Conservation (phyloP, 2,888 invertebrate species). For the Hemistola chrysoprasaria region DNA sequence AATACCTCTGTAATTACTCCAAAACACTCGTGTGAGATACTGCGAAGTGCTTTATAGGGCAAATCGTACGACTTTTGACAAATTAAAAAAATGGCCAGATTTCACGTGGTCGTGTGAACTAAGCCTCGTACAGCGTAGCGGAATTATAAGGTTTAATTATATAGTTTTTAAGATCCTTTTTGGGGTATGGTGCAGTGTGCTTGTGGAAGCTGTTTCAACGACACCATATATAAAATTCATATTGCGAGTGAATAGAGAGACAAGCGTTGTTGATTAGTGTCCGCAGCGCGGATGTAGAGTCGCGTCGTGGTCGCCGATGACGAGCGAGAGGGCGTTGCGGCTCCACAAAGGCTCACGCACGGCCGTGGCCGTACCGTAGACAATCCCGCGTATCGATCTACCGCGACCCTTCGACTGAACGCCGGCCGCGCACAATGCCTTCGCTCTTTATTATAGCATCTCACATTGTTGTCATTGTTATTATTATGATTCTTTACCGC, state of each 20-base stretch:
- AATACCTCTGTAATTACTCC: too few relatives aligned
- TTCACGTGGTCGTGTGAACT: too few relatives aligned
- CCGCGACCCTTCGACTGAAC: conserved; percentile 78
- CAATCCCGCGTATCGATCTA: conserved; percentile 79
- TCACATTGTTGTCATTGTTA: conserved; percentile 83
- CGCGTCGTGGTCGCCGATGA: conserved; percentile 10
- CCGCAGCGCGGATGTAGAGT: conserved; percentile 22
- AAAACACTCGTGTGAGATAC: too few relatives aligned
- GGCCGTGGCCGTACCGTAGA: conserved; percentile 60
- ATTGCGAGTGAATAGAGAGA: conserved; percentile 17
- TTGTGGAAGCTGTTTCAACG: conserved; percentile 4
- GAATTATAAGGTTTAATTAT: too few relatives aligned
- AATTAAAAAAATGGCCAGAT: too few relatives aligned
- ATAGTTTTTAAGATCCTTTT: too few relatives aligned
- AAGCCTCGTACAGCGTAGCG: too few relatives aligned
- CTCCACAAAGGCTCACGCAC: conserved; percentile 71
- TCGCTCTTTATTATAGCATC: conserved; percentile 82
- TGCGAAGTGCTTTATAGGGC: too few relatives aligned
- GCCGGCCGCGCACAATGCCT: conserved; percentile 80
- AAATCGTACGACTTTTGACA: too few relatives aligned
- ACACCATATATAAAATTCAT: conserved; percentile 8
- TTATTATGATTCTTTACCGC: conserved; percentile 83
- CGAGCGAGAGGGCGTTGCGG: conserved; percentile 43
- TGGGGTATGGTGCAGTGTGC: conserved; percentile 7
- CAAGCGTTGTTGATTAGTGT: conserved; percentile 62